phyloP scores from a whole-genome alignment of 2,113 vertebrate genomes.

The Epinephelus cyanopodus region DNA sequence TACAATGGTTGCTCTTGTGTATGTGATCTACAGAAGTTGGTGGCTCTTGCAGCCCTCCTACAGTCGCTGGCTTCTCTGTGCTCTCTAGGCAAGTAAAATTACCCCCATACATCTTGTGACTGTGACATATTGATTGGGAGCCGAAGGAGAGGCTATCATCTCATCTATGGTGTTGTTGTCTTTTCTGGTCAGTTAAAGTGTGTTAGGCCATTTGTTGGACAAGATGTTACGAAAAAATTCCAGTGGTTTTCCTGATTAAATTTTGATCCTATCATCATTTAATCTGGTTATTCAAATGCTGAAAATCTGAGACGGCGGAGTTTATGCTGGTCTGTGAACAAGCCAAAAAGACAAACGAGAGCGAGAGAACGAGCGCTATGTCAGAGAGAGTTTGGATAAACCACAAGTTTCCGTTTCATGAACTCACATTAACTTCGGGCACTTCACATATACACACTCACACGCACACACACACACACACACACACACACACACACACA shows the following conservation, averaged over 20 bases:
- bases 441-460: constrained; percentile 19
- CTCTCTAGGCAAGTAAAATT: constrained; percentile 63
- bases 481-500: constrained; percentile 34
- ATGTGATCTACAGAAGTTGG: constrained; percentile 12
- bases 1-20: constrained; percentile 8
- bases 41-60: constrained; percentile 38
- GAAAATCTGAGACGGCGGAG: constrained; percentile 19
- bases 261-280: constrained; percentile 9
- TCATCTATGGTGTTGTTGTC: constrained; percentile 49
- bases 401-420: constrained; percentile 27
- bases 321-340: constrained; percentile 6
- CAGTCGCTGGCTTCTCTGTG: constrained; percentile 32
- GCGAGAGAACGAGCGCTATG: not conserved
- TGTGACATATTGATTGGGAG: constrained; percentile 73
- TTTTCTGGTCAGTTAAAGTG: constrained; percentile 40
- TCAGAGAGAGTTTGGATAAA: constrained; percentile 34
- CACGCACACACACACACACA: constrained; percentile 32
- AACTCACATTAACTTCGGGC: constrained; percentile 13
- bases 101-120: constrained; percentile 71
- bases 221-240: constrained; percentile 30
- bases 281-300: constrained; percentile 16
- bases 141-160: constrained; percentile 64
- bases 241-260: constrained; percentile 27
- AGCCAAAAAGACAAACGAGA: constrained; percentile 10
- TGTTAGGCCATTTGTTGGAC: constrained; percentile 41